Evolutionary conservation across 2,888 invertebrate species (phyloP).

Genomic region (Sabatieria punctata): DNA sequence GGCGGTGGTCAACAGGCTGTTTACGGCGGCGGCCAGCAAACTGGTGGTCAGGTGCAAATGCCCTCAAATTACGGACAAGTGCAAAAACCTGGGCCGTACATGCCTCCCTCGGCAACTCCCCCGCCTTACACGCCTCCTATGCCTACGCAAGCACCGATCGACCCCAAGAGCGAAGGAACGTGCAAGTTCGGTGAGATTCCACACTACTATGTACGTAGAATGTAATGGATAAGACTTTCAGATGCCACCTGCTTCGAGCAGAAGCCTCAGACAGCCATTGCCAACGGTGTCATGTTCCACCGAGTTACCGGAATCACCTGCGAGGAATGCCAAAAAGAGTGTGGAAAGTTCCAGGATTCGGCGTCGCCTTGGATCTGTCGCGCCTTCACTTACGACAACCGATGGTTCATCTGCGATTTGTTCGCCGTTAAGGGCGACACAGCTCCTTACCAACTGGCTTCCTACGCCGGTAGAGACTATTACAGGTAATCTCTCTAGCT

Average conservation of each 20-base stretch:
- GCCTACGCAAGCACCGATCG: too few relatives aligned
- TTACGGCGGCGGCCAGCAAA: too few relatives aligned
- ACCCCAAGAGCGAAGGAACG: too few relatives aligned
- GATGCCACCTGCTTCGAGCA: not conserved
- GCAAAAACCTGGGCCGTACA: too few relatives aligned
- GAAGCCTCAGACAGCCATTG: slow-evolving; percentile 11
- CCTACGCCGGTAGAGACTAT: slow-evolving; percentile 16
- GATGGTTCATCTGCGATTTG: slow-evolving; percentile 18
- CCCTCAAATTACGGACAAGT: too few relatives aligned
- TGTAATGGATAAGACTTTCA: too few relatives aligned
- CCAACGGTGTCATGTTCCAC: slow-evolving; percentile 19
- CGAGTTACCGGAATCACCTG: slow-evolving; percentile 15
- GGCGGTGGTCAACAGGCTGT: too few relatives aligned
- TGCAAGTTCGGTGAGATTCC: too few relatives aligned
- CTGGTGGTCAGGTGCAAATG: too few relatives aligned
- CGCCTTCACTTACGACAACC: slow-evolving; percentile 18
- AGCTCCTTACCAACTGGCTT: slow-evolving; percentile 13
- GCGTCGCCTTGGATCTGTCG: slow-evolving; percentile 17
- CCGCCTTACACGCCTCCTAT: too few relatives aligned
- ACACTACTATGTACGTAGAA: too few relatives aligned
- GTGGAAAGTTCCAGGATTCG: slow-evolving; percentile 4
- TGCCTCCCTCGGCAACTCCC: too few relatives aligned
- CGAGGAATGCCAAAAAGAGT: slow-evolving; percentile 14
- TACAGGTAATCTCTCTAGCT: slow-evolving; percentile 15
- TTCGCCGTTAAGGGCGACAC: slow-evolving; percentile 16